These are phyloP conservation scores for Kryptolebias marmoratus DNA, from an alignment of 2,113 vertebrate genomes.

Conservation along the genomic window DNA sequence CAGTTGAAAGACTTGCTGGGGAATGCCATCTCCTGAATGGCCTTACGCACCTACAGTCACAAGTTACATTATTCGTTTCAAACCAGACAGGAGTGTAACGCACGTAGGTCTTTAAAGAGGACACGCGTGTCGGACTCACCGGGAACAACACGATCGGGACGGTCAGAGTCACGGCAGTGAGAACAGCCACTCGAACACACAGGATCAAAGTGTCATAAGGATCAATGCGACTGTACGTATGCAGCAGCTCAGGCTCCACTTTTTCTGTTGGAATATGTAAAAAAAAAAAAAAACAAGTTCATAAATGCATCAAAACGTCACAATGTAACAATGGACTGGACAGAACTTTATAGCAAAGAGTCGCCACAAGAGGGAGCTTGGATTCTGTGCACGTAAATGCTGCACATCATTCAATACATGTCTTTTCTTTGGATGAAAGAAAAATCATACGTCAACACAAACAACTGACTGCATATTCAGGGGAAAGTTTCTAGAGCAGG, in stretches of 20 bases:
- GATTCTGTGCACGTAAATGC: not conserved
- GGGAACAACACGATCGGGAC: constrained; percentile 98
- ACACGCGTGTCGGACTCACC: constrained; percentile 76
- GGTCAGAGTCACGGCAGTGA: constrained; percentile 94
- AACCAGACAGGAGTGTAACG: not conserved
- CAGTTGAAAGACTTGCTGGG: constrained; percentile 92
- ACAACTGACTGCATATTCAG: too few relatives aligned
- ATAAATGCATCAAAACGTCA: not conserved
- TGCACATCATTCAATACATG: not conserved
- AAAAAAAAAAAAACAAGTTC: not conserved
- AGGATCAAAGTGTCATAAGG: constrained; percentile 92
- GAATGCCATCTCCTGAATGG: constrained; percentile 95
- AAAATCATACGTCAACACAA: too few relatives aligned
- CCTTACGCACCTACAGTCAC: constrained; percentile 88
- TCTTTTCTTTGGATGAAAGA: too few relatives aligned
- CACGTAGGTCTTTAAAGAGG: not conserved
- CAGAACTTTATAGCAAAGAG: not conserved
- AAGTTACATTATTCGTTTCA: not conserved
- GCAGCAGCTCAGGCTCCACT: constrained; percentile 93
- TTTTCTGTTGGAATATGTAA: constrained; percentile 70
- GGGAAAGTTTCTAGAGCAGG: too few relatives aligned
- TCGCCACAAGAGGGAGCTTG: constrained; percentile 55
- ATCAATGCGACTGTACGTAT: constrained; percentile 93
- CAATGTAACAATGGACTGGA: not conserved
- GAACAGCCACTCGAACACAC: constrained; percentile 94